phyloP scores from a whole-genome alignment of 2,113 vertebrate species.

The Equus przewalskii region DNA sequence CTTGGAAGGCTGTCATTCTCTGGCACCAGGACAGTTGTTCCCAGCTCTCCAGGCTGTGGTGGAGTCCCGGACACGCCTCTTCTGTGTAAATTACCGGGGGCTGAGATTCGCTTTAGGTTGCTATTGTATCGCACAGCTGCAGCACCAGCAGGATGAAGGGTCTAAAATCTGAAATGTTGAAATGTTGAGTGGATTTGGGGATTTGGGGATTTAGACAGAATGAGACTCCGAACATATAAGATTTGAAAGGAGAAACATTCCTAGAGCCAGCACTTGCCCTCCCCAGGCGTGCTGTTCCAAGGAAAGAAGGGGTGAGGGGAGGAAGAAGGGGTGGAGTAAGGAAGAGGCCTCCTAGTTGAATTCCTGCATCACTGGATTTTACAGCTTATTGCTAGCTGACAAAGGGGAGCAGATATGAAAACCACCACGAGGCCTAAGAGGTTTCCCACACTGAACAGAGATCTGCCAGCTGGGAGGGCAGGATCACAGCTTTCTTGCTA shows the following conservation, averaged over 20 bases:
- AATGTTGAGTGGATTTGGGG: neutral
- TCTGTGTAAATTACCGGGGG: neutral
- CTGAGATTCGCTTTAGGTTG: neutral
- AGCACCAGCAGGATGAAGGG: rapidly evolving
- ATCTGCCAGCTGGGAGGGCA: neutral
- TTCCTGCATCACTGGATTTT: neutral
- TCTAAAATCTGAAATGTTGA: neutral
- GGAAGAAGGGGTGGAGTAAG: neutral
- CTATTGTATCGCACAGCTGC: neutral
- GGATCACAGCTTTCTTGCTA: neutral
- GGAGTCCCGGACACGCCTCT: neutral
- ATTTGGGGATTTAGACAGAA: neutral
- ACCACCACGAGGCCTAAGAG: neutral
- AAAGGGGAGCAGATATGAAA: neutral
- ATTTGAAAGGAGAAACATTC: neutral
- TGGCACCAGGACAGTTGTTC: neutral
- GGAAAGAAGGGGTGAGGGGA: neutral
- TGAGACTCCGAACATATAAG: neutral
- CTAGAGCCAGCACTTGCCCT: neutral
- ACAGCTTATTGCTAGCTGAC: neutral
- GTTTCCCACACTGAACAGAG: neutral
- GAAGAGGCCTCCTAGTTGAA: neutral
- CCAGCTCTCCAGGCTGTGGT: neutral
- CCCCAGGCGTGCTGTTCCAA: neutral
- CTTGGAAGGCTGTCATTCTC: neutral